Percentiles rank a stretch among this genome's conserved stretches.
Conservation (phyloP, 2,888 invertebrate species). For the Philonicus albiceps region DNA sequence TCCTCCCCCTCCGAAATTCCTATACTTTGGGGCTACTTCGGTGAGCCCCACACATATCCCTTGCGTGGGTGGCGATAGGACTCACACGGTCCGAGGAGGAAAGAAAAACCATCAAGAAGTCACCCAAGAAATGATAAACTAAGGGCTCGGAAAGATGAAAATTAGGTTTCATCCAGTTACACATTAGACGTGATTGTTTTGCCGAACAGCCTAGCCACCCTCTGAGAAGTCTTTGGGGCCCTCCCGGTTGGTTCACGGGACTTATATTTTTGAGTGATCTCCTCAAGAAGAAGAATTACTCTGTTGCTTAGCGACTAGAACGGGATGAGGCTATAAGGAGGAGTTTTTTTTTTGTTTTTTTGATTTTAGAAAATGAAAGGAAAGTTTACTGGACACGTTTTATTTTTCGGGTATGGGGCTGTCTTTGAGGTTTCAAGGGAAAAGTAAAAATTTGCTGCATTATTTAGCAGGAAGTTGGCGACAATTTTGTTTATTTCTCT, state of each 20-base stretch:
- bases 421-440: background rate
- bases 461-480: background rate
- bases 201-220: conserved; percentile 35
- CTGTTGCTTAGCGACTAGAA: background rate
- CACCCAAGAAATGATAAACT: conserved; percentile 49
- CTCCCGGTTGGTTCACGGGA: background rate
- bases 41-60: background rate
- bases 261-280: background rate
- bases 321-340: background rate
- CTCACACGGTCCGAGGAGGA: background rate
- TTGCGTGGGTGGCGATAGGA: background rate
- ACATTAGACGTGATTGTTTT: conserved; percentile 51
- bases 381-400: background rate
- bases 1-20: background rate
- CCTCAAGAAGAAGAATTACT: background rate
- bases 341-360: background rate
- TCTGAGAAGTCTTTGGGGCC: background rate
- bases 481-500: background rate
- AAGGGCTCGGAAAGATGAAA: conserved; percentile 50
- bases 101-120: conserved; percentile 30
- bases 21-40: background rate
- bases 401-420: background rate
- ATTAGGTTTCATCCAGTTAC: conserved; percentile 51
- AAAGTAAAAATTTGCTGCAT: background rate
- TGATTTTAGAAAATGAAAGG: background rate